phyloP scores from a whole-genome alignment of 2,888 invertebrate species.

The Lissonota sp. region DNA sequence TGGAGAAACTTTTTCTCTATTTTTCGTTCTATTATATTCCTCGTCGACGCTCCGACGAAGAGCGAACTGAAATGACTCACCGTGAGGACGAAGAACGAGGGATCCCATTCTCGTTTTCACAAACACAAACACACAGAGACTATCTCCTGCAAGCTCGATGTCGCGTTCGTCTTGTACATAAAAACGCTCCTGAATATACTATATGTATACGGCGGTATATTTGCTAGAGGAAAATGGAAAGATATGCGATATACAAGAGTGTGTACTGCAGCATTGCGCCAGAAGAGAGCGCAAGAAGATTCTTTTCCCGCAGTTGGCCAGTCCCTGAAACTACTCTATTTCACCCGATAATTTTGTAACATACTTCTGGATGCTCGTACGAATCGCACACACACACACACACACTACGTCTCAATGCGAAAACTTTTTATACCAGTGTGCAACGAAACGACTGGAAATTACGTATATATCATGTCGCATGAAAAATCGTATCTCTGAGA shows the following conservation, averaged over 20 bases:
- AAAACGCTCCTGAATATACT: conserved; percentile 28
- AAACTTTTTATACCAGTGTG: conserved; percentile 28
- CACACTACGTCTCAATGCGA: neutral
- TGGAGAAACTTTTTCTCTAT: conserved; percentile 49
- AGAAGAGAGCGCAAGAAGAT: conserved; percentile 24
- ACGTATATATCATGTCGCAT: conserved; percentile 32
- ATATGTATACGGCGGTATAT: neutral
- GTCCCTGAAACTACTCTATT: conserved; percentile 25
- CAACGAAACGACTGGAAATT: neutral
- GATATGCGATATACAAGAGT: conserved; percentile 7
- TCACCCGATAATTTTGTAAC: conserved; percentile 27
- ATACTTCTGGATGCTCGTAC: conserved; percentile 34
- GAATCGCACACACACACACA: conserved; percentile 1
- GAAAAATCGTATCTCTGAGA: conserved; percentile 38
- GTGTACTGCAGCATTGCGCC: conserved; percentile 40
- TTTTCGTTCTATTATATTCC: conserved; percentile 17
- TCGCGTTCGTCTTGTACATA: conserved; percentile 8
- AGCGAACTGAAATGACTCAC: conserved; percentile 19
- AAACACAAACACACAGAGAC: neutral
- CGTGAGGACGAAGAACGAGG: neutral
- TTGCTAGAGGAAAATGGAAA: conserved; percentile 35
- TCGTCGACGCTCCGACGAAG: conserved; percentile 25
- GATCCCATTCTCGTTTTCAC: conserved; percentile 9
- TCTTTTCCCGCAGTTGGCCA: conserved; percentile 28
- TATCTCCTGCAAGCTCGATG: neutral